phyloP scores from a whole-genome alignment of 2,113 vertebrate genomes.

The Labrus mixtus region DNA sequence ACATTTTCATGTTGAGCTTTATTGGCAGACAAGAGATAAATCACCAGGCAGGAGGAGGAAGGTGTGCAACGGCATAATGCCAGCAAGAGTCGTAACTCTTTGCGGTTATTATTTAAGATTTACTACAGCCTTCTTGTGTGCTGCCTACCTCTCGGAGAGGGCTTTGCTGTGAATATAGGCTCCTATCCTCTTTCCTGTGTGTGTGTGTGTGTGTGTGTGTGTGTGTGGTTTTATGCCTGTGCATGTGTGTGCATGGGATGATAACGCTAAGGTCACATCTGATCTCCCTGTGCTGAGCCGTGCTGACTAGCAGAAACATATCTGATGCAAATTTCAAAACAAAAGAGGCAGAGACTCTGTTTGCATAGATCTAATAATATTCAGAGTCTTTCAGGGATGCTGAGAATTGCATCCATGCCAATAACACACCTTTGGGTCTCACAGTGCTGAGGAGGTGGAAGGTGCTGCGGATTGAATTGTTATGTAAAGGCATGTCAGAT shows the following conservation, averaged over 20 bases:
- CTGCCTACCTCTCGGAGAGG: slow-evolving; percentile 45
- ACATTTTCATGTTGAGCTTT: slow-evolving; percentile 79
- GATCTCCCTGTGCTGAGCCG: slow-evolving; percentile 49
- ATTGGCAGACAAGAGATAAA: slow-evolving; percentile 80
- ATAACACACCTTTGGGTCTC: slow-evolving; percentile 67
- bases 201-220: slow-evolving; percentile 17
- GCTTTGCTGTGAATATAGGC: slow-evolving; percentile 42
- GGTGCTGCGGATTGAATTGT: slow-evolving; percentile 77
- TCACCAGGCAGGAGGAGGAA: slow-evolving; percentile 67
- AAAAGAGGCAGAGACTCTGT: slow-evolving; percentile 22
- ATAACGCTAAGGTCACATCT: slow-evolving; percentile 69
- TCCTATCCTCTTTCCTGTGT: slow-evolving; percentile 20
- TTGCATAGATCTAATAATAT: slow-evolving; percentile 53
- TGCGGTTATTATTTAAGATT: slow-evolving; percentile 80
- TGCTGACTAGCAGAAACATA: slow-evolving; percentile 53
- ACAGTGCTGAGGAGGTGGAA: slow-evolving; percentile 52
- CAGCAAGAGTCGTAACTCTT: slow-evolving; percentile 78
- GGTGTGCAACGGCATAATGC: slow-evolving; percentile 75
- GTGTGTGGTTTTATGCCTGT: slow-evolving; percentile 20
- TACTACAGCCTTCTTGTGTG: slow-evolving; percentile 58
- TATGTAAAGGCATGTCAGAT: slow-evolving; percentile 82
- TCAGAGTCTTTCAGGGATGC: slow-evolving; percentile 48
- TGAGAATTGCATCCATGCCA: slow-evolving; percentile 63
- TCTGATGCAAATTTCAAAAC: slow-evolving; percentile 50
- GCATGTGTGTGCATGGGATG: slow-evolving; percentile 1